Percentiles rank a stretch among this genome's conserved stretches.
phyloP scores from a whole-genome alignment of 2,113 vertebrate species.

The Redunca redunca region DNA sequence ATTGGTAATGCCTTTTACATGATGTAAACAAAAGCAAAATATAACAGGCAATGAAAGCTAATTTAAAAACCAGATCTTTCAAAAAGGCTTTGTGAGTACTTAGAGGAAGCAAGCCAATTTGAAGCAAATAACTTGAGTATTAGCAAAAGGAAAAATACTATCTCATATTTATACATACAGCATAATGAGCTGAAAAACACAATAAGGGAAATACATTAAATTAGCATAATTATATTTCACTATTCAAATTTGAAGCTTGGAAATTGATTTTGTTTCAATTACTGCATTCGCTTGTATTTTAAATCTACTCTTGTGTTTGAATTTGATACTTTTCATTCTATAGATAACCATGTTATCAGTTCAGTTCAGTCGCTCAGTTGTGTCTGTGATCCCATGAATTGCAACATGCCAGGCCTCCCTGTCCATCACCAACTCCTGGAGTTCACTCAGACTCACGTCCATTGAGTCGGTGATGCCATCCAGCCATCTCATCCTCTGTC shows the following conservation, averaged over 20 bases:
- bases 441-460: too few species aligned
- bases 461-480: too few species aligned
- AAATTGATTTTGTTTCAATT: slow-evolving; percentile 80
- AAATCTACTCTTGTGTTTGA: slow-evolving; percentile 55
- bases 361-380: too few species aligned
- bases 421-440: too few species aligned
- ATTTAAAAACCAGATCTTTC: slow-evolving; percentile 72
- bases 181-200: slow-evolving; percentile 77
- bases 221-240: slow-evolving; percentile 81
- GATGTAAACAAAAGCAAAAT: slow-evolving; percentile 72
- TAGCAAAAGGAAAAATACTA: slow-evolving; percentile 77
- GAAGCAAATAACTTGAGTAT: slow-evolving; percentile 76
- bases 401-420: too few species aligned
- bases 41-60: slow-evolving; percentile 43
- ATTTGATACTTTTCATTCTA: slow-evolving; percentile 60
- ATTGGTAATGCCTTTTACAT: slow-evolving; percentile 63
- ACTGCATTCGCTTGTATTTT: slow-evolving; percentile 70
- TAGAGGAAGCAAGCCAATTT: slow-evolving; percentile 74
- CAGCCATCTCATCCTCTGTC: too few species aligned
- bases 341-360: background rate
- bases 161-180: slow-evolving; percentile 75
- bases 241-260: slow-evolving; percentile 73
- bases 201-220: slow-evolving; percentile 77
- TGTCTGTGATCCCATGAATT: too few species aligned
- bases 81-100: slow-evolving; percentile 57